Conservation (phyloP, 1,140 invertebrate species). For the Cydia fagiglandana region DNA sequence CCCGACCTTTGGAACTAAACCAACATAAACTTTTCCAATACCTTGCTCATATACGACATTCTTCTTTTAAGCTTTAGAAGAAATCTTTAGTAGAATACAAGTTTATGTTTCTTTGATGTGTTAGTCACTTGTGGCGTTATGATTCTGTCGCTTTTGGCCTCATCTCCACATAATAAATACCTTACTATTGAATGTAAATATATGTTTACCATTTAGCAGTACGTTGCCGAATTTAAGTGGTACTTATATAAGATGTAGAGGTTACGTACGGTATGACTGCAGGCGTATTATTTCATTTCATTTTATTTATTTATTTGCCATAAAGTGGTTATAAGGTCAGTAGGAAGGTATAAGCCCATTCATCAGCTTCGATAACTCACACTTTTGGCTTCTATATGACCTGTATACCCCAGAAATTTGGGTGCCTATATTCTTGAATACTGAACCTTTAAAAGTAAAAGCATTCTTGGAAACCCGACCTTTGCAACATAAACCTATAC, state of each 20-base stretch:
- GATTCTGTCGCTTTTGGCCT: not conserved
- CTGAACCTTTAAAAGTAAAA: not conserved
- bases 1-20: not conserved
- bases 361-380: no score
- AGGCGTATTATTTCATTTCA: no score
- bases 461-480: not conserved
- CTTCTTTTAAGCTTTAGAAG: not conserved
- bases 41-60: not conserved
- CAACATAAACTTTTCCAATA: not conserved
- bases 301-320: no score
- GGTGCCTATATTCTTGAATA: not conserved
- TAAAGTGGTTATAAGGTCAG: no score
- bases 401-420: no score
- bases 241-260: not conserved
- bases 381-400: no score
- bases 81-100: not conserved
- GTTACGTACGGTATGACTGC: not conserved
- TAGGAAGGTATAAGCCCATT: no score
- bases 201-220: constrained; percentile 7
- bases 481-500: not conserved
- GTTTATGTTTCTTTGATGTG: not conserved
- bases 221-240: not conserved
- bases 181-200: constrained; percentile 26
- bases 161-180: constrained; percentile 20
- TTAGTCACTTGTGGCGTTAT: not conserved